Percentiles rank a stretch among this genome's conserved stretches.
Evolutionary conservation across 37 sponge, comb jelly and placozoan species (phyloP).

Genomic region (Theonella swinhoei): DNA sequence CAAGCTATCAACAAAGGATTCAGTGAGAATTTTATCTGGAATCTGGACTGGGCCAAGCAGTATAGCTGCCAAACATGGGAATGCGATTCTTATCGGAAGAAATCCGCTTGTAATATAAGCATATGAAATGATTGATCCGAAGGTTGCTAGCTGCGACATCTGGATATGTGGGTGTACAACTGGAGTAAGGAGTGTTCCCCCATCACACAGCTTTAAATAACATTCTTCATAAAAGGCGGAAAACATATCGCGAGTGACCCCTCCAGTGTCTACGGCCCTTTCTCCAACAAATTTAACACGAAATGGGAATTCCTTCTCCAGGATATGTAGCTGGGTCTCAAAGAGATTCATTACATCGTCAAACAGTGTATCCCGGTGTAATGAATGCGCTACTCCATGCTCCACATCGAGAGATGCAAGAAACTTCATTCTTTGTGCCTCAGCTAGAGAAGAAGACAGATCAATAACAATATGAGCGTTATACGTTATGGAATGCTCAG

Average conservation of each 20-base stretch:
- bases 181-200: background rate
- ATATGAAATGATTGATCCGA: background rate
- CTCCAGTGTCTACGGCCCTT: background rate
- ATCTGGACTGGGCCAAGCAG: background rate
- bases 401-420: too few species aligned
- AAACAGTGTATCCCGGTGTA: background rate
- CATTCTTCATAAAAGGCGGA: background rate
- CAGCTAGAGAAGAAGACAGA: too few species aligned
- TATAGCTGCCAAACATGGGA: too few species aligned
- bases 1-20: conserved; percentile 9
- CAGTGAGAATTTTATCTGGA: background rate
- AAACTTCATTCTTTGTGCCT: too few species aligned
- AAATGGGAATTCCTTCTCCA: background rate
- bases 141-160: background rate
- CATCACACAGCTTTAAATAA: background rate
- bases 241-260: background rate
- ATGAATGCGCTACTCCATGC: too few species aligned
- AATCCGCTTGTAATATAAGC: background rate
- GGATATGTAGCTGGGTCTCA: background rate
- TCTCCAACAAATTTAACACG: background rate
- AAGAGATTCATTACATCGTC: conserved; percentile 4
- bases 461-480: too few species aligned
- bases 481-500: too few species aligned
- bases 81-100: background rate
- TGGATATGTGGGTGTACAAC: background rate